Evolutionary conservation across 2,888 invertebrate genomes (phyloP).

Genomic region (Serrognathus titanus): DNA sequence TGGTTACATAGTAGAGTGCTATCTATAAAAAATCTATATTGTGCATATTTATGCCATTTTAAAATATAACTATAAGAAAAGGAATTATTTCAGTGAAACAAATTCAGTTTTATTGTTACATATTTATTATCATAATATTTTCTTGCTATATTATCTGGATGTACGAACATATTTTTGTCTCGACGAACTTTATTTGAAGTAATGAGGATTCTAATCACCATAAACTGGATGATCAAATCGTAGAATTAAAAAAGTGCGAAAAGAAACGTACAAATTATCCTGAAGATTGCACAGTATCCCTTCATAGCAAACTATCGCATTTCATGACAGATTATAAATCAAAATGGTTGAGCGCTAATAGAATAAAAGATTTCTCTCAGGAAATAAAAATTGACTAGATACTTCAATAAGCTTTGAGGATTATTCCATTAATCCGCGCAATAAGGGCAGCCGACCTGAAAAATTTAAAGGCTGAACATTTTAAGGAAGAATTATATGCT

Average conservation of each 20-base stretch:
- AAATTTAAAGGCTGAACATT: neutral
- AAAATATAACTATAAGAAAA: no score
- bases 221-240: neutral
- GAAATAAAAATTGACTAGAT: neutral
- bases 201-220: no score
- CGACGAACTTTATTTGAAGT: neutral
- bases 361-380: neutral
- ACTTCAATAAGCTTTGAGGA: neutral
- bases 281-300: neutral
- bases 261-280: neutral
- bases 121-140: no score
- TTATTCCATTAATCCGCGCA: neutral
- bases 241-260: neutral
- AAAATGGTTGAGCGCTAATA: neutral
- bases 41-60: no score
- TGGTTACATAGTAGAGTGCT: no score
- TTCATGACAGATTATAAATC: neutral
- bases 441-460: neutral
- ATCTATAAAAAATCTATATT: no score
- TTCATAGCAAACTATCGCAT: no score
- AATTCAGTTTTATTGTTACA: no score
- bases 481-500: conserved; percentile 4
- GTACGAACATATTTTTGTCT: neutral
- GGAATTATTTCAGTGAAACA: no score
- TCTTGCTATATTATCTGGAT: neutral